Percentiles rank a stretch among this genome's conserved stretches.
Conservation (phyloP, 2,888 invertebrate species). For the Neoaliturus tenellus region DNA sequence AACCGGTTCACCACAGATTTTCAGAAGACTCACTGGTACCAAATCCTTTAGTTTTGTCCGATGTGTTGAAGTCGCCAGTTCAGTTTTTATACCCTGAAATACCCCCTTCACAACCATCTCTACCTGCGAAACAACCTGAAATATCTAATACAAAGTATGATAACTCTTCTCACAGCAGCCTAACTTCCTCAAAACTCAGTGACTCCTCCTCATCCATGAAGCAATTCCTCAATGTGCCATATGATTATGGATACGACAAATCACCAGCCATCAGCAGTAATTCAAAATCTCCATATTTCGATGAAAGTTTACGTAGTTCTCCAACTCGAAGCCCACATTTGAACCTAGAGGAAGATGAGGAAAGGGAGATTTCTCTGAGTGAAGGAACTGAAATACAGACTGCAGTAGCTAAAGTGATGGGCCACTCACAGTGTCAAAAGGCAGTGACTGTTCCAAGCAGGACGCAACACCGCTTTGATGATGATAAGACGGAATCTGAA, state of each 20-base stretch:
- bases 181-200: slow-evolving; percentile 31
- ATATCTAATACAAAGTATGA: background rate
- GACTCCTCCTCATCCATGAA: slow-evolving; percentile 36
- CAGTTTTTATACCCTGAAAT: background rate
- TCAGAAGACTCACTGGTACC: slow-evolving; percentile 33
- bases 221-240: slow-evolving; percentile 2
- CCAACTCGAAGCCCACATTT: slow-evolving; percentile 33
- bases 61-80: background rate
- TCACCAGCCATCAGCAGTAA: background rate
- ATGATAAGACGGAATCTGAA: slow-evolving; percentile 52
- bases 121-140: background rate
- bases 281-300: slow-evolving; percentile 47
- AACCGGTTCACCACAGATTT: slow-evolving; percentile 1
- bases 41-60: slow-evolving; percentile 36
- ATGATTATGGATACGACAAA: background rate
- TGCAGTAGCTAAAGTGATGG: slow-evolving; percentile 65
- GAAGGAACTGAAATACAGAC: slow-evolving; percentile 62
- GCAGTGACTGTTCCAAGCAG: slow-evolving; percentile 78
- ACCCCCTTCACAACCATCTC: background rate
- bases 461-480: slow-evolving; percentile 75
- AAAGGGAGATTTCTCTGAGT: slow-evolving; percentile 44
- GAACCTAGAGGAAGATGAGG: slow-evolving; percentile 48
- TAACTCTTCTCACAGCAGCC: slow-evolving; percentile 28
- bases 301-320: slow-evolving; percentile 42
- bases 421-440: slow-evolving; percentile 82